Evolutionary conservation across 2,888 invertebrate species (phyloP).

Genomic region (Luperina nickerlii): DNA sequence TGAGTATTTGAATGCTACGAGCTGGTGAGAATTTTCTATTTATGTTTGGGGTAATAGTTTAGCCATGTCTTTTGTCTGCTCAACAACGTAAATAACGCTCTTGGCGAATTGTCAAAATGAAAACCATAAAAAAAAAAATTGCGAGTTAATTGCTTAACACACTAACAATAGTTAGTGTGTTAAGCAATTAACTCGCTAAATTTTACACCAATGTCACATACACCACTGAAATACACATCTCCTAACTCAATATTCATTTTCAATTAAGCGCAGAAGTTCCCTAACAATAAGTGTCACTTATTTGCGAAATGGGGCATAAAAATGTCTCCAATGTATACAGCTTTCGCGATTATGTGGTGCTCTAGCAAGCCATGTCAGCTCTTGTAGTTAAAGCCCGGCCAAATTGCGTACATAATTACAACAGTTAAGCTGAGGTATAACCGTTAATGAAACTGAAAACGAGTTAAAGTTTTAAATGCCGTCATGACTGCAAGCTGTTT

Average conservation of each 20-base stretch:
- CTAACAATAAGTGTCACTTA: conserved; percentile 43
- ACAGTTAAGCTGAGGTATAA: conserved; percentile 86
- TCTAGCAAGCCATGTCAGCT: conserved; percentile 68
- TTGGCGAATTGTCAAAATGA: not conserved
- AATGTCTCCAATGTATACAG: conserved; percentile 46
- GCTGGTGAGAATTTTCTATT: not conserved
- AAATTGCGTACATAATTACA: conserved; percentile 87
- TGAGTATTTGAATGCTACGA: not conserved
- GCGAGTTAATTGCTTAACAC: too few species aligned
- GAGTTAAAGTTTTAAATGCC: conserved; percentile 87
- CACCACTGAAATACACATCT: not conserved
- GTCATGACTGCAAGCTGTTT: conserved; percentile 88
- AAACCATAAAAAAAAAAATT: too few species aligned
- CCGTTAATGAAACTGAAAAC: conserved; percentile 88
- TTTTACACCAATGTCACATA: not conserved
- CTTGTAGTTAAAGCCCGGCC: conserved; percentile 77
- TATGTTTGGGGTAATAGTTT: not conserved
- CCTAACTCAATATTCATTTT: conserved; percentile 30
- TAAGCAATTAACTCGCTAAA: not conserved
- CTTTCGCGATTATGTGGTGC: conserved; percentile 55
- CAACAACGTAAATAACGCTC: not conserved
- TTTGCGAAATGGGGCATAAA: conserved; percentile 46
- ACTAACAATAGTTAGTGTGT: too few species aligned
- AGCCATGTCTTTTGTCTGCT: not conserved
- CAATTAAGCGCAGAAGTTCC: conserved; percentile 23